Evolutionary conservation across 2,888 invertebrate genomes (phyloP).

Genomic region (Ennomos fuscantarius): DNA sequence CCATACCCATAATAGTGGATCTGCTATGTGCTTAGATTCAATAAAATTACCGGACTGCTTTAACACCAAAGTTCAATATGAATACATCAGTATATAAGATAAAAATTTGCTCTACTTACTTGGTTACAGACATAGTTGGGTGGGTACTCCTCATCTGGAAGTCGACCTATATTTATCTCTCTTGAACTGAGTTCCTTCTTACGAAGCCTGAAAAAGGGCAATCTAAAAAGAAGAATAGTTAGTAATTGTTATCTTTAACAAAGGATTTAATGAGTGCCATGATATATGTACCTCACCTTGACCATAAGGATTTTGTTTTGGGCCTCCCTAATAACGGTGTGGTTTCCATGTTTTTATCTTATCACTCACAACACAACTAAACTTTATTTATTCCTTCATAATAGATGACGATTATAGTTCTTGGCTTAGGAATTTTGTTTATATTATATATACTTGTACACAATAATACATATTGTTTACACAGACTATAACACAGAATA

Average conservation of each 20-base stretch:
- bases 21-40: no score
- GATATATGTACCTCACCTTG: constrained; percentile 61
- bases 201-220: constrained; percentile 90
- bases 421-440: not conserved
- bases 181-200: constrained; percentile 91
- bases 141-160: constrained; percentile 93
- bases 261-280: constrained; percentile 13
- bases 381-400: constrained; percentile 31
- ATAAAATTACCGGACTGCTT: no score
- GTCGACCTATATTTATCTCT: constrained; percentile 91
- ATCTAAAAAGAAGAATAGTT: constrained; percentile 81
- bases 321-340: constrained; percentile 73
- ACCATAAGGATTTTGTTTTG: constrained; percentile 75
- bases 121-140: constrained; percentile 98
- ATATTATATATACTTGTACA: no score
- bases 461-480: no score
- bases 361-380: constrained; percentile 21
- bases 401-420: constrained; percentile 6
- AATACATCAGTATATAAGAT: no score
- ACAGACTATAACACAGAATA: no score
- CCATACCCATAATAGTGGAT: no score
- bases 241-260: constrained; percentile 5
- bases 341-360: constrained; percentile 66
- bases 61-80: no score
- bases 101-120: constrained; percentile 60